Base-by-base conservation (phyloP, 2,797 vertebrate species). In the Nannoperca australis region DNA sequence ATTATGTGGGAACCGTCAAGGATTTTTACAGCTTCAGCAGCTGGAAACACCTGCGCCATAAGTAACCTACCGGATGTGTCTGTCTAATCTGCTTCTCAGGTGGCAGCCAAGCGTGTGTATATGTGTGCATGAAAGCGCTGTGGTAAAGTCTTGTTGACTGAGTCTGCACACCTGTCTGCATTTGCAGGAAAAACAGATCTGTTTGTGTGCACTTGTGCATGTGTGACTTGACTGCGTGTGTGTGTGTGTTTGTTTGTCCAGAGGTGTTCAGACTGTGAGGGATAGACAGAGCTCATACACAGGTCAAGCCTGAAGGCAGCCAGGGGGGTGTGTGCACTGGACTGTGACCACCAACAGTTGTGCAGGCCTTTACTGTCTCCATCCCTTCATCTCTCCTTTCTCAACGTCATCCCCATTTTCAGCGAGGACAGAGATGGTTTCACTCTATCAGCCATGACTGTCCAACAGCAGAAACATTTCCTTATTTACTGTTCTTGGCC, bases 271-370 rank as follows among this genome's bases (percentile, higher is more conserved):
- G 66, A 71, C 66, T 72, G 65, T 76, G 82, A 82, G 77, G 73
- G 47, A 87, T 73, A 85, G 81, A 85, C 84, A 80, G 73, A 71
- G 81, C 86, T 90, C 85, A 86, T 20, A 72, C 85, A 83, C 81
- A 87, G 93, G 90, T 93, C 87, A 90, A 65, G 82, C 82, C 87
- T 72, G 79, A 86, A 85, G 79, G 81, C 82, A 81, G 85, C 76
- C 72, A 74, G 74, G 64, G 73, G 73, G 84, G 85, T 81, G 66
- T 88, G 90, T 44, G 82, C 87, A 70, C 47, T 76, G 78, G 76
- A 59, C 86, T 88, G 86, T 92, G 91, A 93, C 92, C 73, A 88
- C 85, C 88, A 90, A 87, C 91, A 91, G 90, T 90, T 86, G 79
- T 64, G 65, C 67, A 70, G 73, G 68, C 70, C 82, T 84, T 76